phyloP scores from a whole-genome alignment of 2,113 vertebrate species.

The Halichoerus grypus region DNA sequence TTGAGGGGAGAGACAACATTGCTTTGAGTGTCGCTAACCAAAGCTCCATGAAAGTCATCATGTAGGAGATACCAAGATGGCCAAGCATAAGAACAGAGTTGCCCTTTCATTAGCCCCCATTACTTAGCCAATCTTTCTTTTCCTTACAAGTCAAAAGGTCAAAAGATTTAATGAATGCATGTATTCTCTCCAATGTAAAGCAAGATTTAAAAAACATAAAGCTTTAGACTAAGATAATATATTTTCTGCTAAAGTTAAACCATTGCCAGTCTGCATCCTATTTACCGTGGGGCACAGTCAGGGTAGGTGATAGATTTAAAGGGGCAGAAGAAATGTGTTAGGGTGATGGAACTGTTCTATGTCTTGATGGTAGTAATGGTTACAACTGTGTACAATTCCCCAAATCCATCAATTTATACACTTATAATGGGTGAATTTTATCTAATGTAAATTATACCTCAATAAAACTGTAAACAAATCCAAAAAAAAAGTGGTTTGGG shows the following conservation, averaged over 20 bases:
- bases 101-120: not conserved
- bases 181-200: not conserved
- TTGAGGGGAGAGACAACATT: not conserved
- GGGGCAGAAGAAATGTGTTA: not conserved
- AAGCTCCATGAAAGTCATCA: not conserved
- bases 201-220: not conserved
- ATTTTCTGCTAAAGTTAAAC: not conserved
- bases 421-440: not conserved
- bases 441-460: not conserved
- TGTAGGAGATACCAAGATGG: not conserved
- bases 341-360: not conserved
- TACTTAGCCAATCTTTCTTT: not conserved
- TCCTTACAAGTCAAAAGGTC: not conserved
- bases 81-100: not conserved
- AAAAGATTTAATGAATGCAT: not conserved
- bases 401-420: not conserved
- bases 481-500: not conserved
- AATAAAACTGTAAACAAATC: not conserved
- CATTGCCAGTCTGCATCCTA: not conserved
- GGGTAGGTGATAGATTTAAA: not conserved
- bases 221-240: not conserved
- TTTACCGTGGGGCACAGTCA: not conserved
- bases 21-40: not conserved
- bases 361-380: not conserved
- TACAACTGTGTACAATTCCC: not conserved